These are phyloP conservation scores for Dermolepida albohirtum DNA, from an alignment of 2,888 invertebrate genomes.

Conservation along the genomic window DNA sequence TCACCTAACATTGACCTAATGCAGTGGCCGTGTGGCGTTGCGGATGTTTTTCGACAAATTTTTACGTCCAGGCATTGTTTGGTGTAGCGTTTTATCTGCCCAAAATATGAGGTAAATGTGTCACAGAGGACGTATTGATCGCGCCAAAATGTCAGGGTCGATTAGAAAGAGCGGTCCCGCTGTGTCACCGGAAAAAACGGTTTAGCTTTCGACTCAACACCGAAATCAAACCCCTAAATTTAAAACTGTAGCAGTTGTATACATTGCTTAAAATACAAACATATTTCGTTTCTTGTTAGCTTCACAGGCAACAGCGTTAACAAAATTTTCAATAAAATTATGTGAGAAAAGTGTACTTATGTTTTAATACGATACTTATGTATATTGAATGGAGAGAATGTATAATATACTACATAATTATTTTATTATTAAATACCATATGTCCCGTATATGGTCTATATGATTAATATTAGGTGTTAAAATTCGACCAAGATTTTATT, in stretches of 20 bases:
- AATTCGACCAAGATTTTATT: no score
- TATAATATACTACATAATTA: no score
- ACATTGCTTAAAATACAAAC: background rate
- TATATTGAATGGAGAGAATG: no score
- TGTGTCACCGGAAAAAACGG: constrained; percentile 35
- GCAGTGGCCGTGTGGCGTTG: constrained; percentile 5
- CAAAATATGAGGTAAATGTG: constrained; percentile 33
- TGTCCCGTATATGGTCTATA: no score
- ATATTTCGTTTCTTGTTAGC: no score
- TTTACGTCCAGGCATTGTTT: constrained; percentile 10
- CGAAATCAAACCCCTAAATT: constrained; percentile 28
- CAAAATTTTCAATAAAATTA: no score
- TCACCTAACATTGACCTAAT: background rate
- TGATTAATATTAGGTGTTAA: no score
- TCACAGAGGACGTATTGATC: constrained; percentile 34
- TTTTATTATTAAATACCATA: no score
- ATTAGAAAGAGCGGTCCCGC: constrained; percentile 15
- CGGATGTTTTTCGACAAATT: constrained; percentile 28
- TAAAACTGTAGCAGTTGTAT: constrained; percentile 27
- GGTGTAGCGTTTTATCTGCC: constrained; percentile 8
- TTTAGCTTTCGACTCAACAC: constrained; percentile 11
- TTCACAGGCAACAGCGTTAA: no score
- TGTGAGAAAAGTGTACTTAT: no score
- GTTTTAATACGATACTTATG: no score
- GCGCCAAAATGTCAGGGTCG: constrained; percentile 33